Percentiles rank a stretch among this genome's conserved stretches.
These are phyloP conservation scores for Equus przewalskii DNA, from an alignment of 2,113 vertebrate genomes.

Conservation along the genomic window DNA sequence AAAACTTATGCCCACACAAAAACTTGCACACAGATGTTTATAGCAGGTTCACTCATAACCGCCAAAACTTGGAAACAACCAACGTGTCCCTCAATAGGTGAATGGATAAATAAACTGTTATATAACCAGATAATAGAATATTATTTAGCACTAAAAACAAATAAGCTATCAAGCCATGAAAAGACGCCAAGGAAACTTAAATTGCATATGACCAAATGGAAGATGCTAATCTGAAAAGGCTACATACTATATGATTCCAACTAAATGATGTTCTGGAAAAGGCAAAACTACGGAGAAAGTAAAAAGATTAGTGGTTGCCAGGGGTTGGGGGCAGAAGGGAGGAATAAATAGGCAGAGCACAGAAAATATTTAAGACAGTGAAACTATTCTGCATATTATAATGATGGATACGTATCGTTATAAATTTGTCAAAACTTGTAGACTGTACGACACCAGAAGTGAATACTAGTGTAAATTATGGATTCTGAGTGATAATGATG, in stretches of 20 bases:
- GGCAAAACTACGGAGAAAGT: neutral
- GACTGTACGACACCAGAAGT: neutral
- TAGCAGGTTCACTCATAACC: neutral
- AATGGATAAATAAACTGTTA: neutral
- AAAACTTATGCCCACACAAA: neutral
- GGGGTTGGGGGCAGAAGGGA: neutral
- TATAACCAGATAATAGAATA: neutral
- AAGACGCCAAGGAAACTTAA: neutral
- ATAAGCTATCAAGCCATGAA: neutral
- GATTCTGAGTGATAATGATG: neutral
- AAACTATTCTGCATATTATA: neutral
- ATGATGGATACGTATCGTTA: neutral
- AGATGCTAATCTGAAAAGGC: neutral
- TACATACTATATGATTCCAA: neutral
- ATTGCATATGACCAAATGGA: neutral
- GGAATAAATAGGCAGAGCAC: neutral
- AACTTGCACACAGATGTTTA: neutral
- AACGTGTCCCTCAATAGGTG: neutral
- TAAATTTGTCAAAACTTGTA: neutral
- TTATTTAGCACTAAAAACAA: neutral
- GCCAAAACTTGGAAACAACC: neutral
- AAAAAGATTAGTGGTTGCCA: neutral
- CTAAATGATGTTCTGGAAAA: neutral
- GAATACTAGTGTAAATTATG: neutral
- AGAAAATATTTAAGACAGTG: neutral